Base-by-base conservation (phyloP, 2,888 invertebrate genomes). In the Diplazon laetatorius region DNA sequence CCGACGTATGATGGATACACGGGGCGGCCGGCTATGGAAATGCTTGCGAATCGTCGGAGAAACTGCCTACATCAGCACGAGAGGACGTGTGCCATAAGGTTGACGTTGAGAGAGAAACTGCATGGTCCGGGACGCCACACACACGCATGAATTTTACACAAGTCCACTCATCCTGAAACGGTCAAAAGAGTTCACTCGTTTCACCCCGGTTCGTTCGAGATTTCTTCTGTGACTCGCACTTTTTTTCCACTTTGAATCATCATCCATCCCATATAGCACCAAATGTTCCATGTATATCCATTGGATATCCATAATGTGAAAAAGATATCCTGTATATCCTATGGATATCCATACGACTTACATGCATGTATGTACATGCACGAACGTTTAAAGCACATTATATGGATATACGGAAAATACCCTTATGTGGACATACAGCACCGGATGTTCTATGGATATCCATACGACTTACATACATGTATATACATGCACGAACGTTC, bases 1-100 rank as follows among this genome's bases (percentile, higher is more conserved):
- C 81, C 81, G 86, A 84, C 86, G 81, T 81, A 84, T 85, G 85
- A 87, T 83, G 82, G 83, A 86, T 86, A 84, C 73, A 80, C 71
- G 59, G 70, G 78, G 68, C 46, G 16, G 52, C 42, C 46, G 16
- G 52, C 42, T 55, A 68, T 69, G 77, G 77, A 74, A 77, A 69
- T 77, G 66, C 57, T 50, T 63, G 65, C 37, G 55, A 74, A 71
- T 66, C 48, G 52, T 57, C 59, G 30, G 50, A 39, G 60, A 76
- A 78, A 80, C 71, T 62, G 65, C 68, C 60, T 35, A 62, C 46
- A 69, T 73, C 73, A 73, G 69, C 42, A 20, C 37, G 63, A 69
- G 57, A 69, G 57, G 37, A 44, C 25, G 22, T 50, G 46, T 62
- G 14, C 37, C n/a, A 46, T 8, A 44, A 46, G 50, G n/a, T 35